Base-by-base conservation (phyloP, 1,140 invertebrate genomes). In the Sesamia nonagrioides region DNA sequence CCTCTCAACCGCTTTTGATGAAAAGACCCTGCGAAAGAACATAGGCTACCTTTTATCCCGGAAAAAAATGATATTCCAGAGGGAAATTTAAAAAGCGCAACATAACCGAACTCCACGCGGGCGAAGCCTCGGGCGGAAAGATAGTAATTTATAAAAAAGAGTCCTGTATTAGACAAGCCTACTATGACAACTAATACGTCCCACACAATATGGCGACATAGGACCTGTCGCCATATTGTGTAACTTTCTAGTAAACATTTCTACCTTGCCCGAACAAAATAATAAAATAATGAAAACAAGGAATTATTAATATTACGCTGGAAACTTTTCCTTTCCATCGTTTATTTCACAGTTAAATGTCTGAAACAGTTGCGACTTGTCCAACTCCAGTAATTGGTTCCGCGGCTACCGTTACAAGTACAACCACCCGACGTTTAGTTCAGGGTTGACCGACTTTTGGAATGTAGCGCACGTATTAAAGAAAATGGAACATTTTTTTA, bases 281-380 rank as follows among this genome's bases (percentile, higher is more conserved):
- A 42, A 42, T 66, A 48, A 17, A n/a, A 17, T n/a, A n/a, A n/a
- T n/a, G n/a, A 17, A n/a, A 17, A 48, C 17, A 68, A 27, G 63
- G 63, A 68, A 68, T 45, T 68, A 68, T 27, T 68, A 68, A 68
- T 21, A 68, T 68, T 45, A 8, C 63, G 21, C 9, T 8, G 63
- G 40, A 48, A 68, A 68, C 40, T 68, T 68, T 48, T 27, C 42
- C 40, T 68, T 68, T 68, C 63, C 40, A 42, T 68, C 63, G 63
- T 68, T 68, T 68, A 68, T 68, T 68, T 48, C 63, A 21, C 63
- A 68, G 63, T 68, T 68, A 68, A 68, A 68, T 45, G 63, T 68
- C 63, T 68, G 63, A 68, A 68, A 68, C 63, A 45, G 63, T 68
- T 48, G 63, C 21, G 63, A 68, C 40, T 68, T 68, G 63, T 68